Conservation (phyloP, 2,888 invertebrate genomes). For the Colostygia pectinataria region DNA sequence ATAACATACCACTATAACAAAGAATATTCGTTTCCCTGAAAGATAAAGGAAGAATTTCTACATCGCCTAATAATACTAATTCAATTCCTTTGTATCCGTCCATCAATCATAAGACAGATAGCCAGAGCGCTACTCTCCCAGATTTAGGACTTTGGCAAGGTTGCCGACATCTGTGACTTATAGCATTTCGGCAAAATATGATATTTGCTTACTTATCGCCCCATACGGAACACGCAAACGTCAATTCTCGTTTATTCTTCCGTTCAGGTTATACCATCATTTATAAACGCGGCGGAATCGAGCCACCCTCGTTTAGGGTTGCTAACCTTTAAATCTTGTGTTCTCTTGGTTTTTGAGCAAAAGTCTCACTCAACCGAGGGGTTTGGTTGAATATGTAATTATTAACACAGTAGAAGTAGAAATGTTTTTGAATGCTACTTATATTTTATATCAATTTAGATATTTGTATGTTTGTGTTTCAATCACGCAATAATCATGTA, state of each 20-base stretch:
- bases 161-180: constrained; percentile 36
- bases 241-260: constrained; percentile 35
- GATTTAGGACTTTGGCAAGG: constrained; percentile 26
- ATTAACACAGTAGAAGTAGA: no score
- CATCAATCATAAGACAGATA: constrained; percentile 32
- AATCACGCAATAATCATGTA: no score
- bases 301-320: constrained; percentile 20
- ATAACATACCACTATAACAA: constrained; percentile 13
- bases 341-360: constrained; percentile 15
- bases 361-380: constrained; percentile 1
- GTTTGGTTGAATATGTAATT: constrained; percentile 1
- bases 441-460: no score
- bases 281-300: constrained; percentile 25
- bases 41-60: constrained; percentile 12
- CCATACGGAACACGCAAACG: constrained; percentile 31
- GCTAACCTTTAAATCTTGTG: constrained; percentile 15
- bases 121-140: constrained; percentile 23
- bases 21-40: constrained; percentile 9
- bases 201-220: constrained; percentile 37
- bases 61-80: constrained; percentile 31
- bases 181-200: constrained; percentile 25
- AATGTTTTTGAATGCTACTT: no score
- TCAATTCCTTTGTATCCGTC: constrained; percentile 24
- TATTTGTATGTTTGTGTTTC: no score
- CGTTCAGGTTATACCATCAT: constrained; percentile 33